These are phyloP conservation scores for Rotaria socialis DNA, from an alignment of 2,888 invertebrate genomes.

Conservation along the genomic window DNA sequence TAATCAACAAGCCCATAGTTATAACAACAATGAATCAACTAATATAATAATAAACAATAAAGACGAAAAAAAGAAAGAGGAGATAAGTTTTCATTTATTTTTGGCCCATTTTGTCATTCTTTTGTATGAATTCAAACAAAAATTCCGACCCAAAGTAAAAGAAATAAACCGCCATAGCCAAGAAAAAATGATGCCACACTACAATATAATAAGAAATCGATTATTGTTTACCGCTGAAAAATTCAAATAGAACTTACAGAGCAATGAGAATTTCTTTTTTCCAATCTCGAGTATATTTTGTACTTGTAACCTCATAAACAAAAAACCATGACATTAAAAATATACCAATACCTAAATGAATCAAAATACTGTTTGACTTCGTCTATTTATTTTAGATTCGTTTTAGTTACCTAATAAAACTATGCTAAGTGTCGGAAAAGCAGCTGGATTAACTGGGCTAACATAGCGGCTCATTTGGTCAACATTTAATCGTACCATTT, in stretches of 20 bases:
- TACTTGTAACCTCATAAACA: constrained; percentile 68
- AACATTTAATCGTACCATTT: constrained; percentile 8
- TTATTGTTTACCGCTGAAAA: background rate
- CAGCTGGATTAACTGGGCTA: constrained; percentile 88
- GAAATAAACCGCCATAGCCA: constrained; percentile 88
- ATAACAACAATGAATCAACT: background rate
- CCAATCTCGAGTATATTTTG: constrained; percentile 74
- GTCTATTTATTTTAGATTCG: background rate
- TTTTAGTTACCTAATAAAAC: constrained; percentile 72
- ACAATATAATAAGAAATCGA: constrained; percentile 55
- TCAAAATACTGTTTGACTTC: background rate
- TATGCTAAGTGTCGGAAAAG: constrained; percentile 85
- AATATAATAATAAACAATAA: constrained; percentile 8
- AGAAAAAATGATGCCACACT: constrained; percentile 84
- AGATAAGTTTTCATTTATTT: background rate
- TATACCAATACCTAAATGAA: constrained; percentile 73
- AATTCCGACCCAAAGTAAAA: constrained; percentile 91
- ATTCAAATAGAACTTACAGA: constrained; percentile 45
- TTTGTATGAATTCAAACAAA: constrained; percentile 64
- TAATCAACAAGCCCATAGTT: background rate
- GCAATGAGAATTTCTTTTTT: constrained; percentile 81
- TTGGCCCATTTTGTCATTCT: background rate
- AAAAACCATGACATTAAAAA: constrained; percentile 99
- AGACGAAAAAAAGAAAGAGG: background rate
- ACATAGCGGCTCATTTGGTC: constrained; percentile 75